Base-by-base conservation (phyloP, 1,140 invertebrate species). In the Drosophila kurseongensis region DNA sequence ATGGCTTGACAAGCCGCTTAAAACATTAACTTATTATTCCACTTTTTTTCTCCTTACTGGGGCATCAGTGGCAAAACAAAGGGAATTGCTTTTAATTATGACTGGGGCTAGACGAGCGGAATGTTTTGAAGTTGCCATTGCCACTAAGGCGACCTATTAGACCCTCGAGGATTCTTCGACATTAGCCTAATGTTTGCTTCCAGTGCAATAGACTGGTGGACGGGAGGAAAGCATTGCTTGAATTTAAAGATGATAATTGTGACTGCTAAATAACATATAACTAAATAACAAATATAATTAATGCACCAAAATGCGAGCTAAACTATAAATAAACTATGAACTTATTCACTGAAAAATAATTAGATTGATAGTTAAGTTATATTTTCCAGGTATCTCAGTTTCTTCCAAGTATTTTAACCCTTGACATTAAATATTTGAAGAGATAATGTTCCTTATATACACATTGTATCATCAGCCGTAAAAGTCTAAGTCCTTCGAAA, bases 11-110 rank as follows among this genome's bases (percentile, higher is more conserved):
- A 84, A 84, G 77, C 80, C 62, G 81, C 81, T 80, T 84, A 84
- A 84, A 84, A 80, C 81, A 79, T 85, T 84, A 85, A 84, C 77
- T 85, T 85, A 77, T 80, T 83, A 80, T 83, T 82, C 75, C 36
- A 36, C 41, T 66, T 67, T 59, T 38, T 38, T 62, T 54, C 18
- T 59, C 41, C 29, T 54, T 56, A 45, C 36, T 14, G 23, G 27
- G 27, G 35, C 47, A 41, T 35, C 42, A 35, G 13, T 32, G 7
- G 32, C 8, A 16, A 23, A 59, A 45, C 40, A 35, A 52, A 45
- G 51, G 62, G 66, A 85, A 74, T 84, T 74, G 63, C 77, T 77
- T 85, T 80, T 80, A 78, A 86, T 84, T 84, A 84, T 85, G 68
- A 16, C 36, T 14, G 57, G 27, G 51, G 38, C 73, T 65, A 73